Evolutionary conservation across 2,888 invertebrate species (phyloP), one percentile per base, ranked within the genome.

Genomic region (Disparrhopalites patrizii): DNA sequence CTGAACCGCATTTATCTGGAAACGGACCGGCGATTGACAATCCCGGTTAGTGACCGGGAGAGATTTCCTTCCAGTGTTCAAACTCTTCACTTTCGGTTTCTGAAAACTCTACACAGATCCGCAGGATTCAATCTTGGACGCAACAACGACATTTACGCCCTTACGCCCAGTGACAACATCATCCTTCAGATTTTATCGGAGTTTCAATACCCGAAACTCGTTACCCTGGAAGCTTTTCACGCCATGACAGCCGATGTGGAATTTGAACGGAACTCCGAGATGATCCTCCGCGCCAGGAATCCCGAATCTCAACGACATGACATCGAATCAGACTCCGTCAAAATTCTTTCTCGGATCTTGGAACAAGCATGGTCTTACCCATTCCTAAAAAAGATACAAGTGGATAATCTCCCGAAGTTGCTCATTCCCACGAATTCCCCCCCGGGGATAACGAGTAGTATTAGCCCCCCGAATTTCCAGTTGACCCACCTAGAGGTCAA

Each of bases 1-100:
- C 25, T 61, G 5, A 31, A 47, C 13, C 50, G 61, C 0, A 33
- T 61, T 10, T 61, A 61, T 33, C 33, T 61, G n/a, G 61, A 61
- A 18, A 61, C 61, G 10, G 61, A 61, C 36, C 31, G 30, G 4
- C 61, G 20, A 13, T 8, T 50, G 3, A 3, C 25, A 2, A 5
- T 50, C 10, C 13, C n/a, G 1, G 20, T 20, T 3, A 50, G n/a
- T 2, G 47, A 47, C 18, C 20, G 25, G n/a, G 3, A 3, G n/a
- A 3, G 8, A 10, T 47, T 47, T n/a, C 47, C 47, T 15, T 3
- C 5, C 2, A 3, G 20, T 20, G 13, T 47, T 20, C 25, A 20
- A 13, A 47, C 5, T 23, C 47, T 47, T 15, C 3, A 20, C 5
- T 23, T 47, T 20, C 47, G 47, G 2, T 47, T 47, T 47, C 13